Evolutionary conservation across 2,113 vertebrate species (phyloP).

Genomic region (human (Homo sapiens)): DNA sequence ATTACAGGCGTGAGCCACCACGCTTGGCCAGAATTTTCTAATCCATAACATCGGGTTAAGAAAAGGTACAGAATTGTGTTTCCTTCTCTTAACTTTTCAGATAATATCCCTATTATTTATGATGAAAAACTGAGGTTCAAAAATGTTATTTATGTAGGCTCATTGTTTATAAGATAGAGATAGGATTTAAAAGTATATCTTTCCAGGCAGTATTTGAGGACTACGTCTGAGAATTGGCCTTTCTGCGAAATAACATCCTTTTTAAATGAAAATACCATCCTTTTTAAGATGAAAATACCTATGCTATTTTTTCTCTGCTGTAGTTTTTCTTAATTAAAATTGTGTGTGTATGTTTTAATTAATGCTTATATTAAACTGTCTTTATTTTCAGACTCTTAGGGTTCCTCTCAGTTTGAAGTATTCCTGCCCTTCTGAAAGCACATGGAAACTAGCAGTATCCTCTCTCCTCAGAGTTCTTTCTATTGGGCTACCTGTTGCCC

Average conservation of each 20-base stretch:
- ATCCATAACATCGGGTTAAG: neutral
- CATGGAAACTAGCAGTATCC: conserved; percentile 97
- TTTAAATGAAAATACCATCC: neutral
- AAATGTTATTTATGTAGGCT: neutral
- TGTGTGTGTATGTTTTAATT: conserved; percentile 2
- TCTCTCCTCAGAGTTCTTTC: conserved; percentile 96
- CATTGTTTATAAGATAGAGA: conserved; percentile 16
- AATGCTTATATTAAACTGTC: neutral
- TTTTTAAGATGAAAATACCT: neutral
- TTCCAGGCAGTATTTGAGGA: conserved; percentile 3
- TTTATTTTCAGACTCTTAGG: conserved; percentile 87
- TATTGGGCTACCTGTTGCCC: conserved; percentile 95
- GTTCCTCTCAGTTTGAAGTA: conserved; percentile 97
- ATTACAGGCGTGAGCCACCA: too few species aligned
- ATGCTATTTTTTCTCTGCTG: neutral
- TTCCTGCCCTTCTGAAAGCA: conserved; percentile 97
- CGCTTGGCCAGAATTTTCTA: neutral
- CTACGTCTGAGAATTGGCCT: neutral
- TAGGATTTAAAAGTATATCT: neutral
- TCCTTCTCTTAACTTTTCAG: conserved; percentile 4
- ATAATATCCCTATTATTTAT: neutral
- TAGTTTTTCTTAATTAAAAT: conserved; percentile 11
- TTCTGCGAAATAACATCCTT: conserved; percentile 33
- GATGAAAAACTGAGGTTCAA: conserved; percentile 11
- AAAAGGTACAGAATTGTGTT: neutral